Base-by-base conservation (phyloP, 2,888 invertebrate genomes). In the Tiliacea aurago region DNA sequence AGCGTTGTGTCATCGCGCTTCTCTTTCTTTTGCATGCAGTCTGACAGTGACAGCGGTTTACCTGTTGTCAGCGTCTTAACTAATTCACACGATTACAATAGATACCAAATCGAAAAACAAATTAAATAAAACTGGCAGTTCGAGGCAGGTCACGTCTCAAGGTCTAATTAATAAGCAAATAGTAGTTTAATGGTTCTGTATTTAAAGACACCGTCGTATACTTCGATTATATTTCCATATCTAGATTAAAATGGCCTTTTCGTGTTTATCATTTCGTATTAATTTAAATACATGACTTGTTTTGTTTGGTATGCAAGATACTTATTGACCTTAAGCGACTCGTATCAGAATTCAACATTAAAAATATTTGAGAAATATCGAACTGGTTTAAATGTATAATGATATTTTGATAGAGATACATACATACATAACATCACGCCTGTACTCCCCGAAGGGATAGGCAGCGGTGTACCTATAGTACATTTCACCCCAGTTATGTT, bases 171-270 rank as follows among this genome's bases (percentile, higher is more conserved):
- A 75, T 75, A 65, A 47, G 64, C 64, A 67, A 84, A 62, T 62
- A 45, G 47, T 70, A 53, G 37, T 67, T 82, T 69, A 59, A 56
- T 58, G 49, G 20, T 55, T 71, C 49, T 70, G 28, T 71, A 66
- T 80, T 68, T 70, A 41, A 55, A 80, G 28, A 68, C 37, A 33
- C 28, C 56, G 67, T 56, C 58, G 56, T 61, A 58, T n/a, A 68
- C 58, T 69, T 80, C 75, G 80, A 80, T 75, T 75, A 68, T 84
- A 81, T 84, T 81, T 71, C 68, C 81, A 80, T 64, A 83, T 75
- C 67, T 68, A 51, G 80, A 80, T 75, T 84, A 61, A 80, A 75
- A 76, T 80, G 61, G 70, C 43, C 53, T 66, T 76, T 71, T 70
- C 76, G 70, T 65, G 51, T 70, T 61, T 67, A 61, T 75, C 23